Percentiles rank a stretch among this genome's conserved stretches.
These are phyloP conservation scores for Brienomyrus brachyistius DNA, from an alignment of 2,113 vertebrate species.

Conservation along the genomic window DNA sequence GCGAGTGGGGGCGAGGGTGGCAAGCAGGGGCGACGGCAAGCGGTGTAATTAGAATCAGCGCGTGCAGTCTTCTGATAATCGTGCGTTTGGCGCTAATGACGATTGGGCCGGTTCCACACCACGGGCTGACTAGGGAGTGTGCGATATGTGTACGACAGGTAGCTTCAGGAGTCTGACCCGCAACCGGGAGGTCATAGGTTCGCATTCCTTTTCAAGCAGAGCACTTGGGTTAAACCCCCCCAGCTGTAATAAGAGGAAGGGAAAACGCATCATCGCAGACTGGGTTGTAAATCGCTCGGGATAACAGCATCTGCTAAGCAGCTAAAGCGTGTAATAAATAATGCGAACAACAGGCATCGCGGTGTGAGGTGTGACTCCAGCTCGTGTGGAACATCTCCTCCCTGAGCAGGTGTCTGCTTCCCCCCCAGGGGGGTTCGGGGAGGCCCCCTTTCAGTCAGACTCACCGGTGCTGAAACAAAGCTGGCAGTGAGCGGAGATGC, in stretches of 20 bases:
- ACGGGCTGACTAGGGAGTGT: slow-evolving; percentile 30
- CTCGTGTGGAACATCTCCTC: slow-evolving; percentile 6
- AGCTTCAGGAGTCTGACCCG: not conserved
- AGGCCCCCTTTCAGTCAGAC: slow-evolving; percentile 57
- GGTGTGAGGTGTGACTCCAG: slow-evolving; percentile 11
- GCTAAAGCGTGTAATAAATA: slow-evolving; percentile 9
- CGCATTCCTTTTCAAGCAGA: not conserved
- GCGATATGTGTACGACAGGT: not conserved
- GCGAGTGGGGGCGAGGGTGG: not conserved
- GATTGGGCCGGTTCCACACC: slow-evolving; percentile 58
- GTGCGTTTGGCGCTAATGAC: slow-evolving; percentile 72
- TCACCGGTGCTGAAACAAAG: slow-evolving; percentile 47
- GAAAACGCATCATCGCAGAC: not conserved
- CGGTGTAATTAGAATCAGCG: slow-evolving; percentile 70
- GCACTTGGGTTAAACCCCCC: not conserved
- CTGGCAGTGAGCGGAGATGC: slow-evolving; percentile 48
- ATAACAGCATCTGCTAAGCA: slow-evolving; percentile 12
- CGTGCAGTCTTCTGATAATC: slow-evolving; percentile 71
- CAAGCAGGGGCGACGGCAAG: slow-evolving; percentile 59
- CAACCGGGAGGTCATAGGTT: not conserved
- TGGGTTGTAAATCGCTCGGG: not conserved
- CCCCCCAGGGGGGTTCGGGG: slow-evolving; percentile 56
- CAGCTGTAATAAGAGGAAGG: not conserved
- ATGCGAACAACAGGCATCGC: not conserved
- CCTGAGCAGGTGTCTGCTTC: slow-evolving; percentile 49